Conservation (phyloP, 2,888 invertebrate species). For the Halictus quadricinctus region DNA sequence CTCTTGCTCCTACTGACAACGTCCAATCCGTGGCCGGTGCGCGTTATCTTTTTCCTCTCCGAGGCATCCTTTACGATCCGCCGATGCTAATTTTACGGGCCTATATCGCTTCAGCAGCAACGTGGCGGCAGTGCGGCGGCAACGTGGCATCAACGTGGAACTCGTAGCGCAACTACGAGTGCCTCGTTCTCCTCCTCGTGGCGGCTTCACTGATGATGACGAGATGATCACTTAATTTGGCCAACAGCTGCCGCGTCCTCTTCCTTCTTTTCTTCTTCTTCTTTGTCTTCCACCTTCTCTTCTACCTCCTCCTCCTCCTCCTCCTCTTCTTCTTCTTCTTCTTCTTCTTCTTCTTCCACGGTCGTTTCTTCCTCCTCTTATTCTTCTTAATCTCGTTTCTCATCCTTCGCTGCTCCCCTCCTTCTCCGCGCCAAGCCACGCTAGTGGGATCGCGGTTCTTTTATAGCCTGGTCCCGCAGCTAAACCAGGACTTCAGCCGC, state of each 20-base stretch:
- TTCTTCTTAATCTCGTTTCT: conserved; percentile 61
- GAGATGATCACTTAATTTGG: conserved; percentile 83
- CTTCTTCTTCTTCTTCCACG: conserved; percentile 56
- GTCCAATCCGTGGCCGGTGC: conserved; percentile 71
- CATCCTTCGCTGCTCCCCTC: conserved; percentile 26
- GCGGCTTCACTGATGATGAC: conserved; percentile 81
- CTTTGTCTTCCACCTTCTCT: conserved; percentile 41
- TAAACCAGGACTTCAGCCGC: conserved; percentile 26
- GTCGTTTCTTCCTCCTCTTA: conserved; percentile 60
- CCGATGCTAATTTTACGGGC: conserved; percentile 82
- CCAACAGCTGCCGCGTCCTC: conserved; percentile 81
- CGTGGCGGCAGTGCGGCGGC: conserved; percentile 64
- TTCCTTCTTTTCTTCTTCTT: conserved; percentile 56
- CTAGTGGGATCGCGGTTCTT: conserved; percentile 27
- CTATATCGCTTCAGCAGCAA: conserved; percentile 73
- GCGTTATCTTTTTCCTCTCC: conserved; percentile 57
- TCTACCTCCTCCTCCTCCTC: conserved; percentile 48
- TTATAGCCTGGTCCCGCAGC: conserved; percentile 42
- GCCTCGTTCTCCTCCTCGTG: conserved; percentile 67
- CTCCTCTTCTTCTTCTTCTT: conserved; percentile 59
- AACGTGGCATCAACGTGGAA: conserved; percentile 62
- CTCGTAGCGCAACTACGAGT: conserved; percentile 44
- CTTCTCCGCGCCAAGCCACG: not conserved
- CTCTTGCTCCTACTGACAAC: conserved; percentile 57
- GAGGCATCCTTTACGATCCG: conserved; percentile 78